Evolutionary conservation across 1,140 invertebrate species (phyloP), one percentile per base, ranked within the genome.

Genomic region (Pachyrhynchus sulphureomaculatus): DNA sequence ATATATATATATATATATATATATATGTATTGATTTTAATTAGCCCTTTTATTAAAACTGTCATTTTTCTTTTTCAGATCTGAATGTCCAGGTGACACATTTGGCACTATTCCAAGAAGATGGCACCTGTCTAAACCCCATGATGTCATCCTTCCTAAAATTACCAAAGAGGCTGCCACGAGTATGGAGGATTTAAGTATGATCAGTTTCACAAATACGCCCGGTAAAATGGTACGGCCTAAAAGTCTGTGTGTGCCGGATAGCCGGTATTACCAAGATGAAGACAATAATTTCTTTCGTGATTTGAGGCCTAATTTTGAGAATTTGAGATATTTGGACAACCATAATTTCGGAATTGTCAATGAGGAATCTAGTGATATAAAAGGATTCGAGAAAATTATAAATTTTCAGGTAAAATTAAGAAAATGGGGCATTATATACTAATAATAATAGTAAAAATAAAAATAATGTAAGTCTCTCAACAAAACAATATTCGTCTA

Each of bases 101-200:
- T 59, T 23, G 67, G 67, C 0, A 66, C 67, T 9, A 65, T 71
- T 17, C 72, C 73, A 8, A 36, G 68, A 21, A 64, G 68, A 18
- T 75, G 73, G 73, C 58, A 66, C 39, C 32, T 72, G n/a, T 52
- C 53, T 15, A 29, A 59, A 29, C 29, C 36, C 29, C 34, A 47
- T 33, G 18, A 48, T 6, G 44, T 42, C 33, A 32, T 8, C 23
- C 52, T 52, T 9, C 67, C 68, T 3, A 69, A 68, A 42, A 67
- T 74, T 47, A 78, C 73, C 13, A 72, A 77, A 56, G 77, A 78
- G 68, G 73, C 74, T 2, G 76, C 75, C 59, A 78, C 77, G 26
- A 79, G 78, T 63, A 79, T 78, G 68, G 78, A 78, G 33, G 67
- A 75, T 29, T 63, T 82, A 13, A 76, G 74, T 67, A 77, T 78